Base-by-base conservation (phyloP, 1,140 invertebrate species). In the Zophobas morio region DNA sequence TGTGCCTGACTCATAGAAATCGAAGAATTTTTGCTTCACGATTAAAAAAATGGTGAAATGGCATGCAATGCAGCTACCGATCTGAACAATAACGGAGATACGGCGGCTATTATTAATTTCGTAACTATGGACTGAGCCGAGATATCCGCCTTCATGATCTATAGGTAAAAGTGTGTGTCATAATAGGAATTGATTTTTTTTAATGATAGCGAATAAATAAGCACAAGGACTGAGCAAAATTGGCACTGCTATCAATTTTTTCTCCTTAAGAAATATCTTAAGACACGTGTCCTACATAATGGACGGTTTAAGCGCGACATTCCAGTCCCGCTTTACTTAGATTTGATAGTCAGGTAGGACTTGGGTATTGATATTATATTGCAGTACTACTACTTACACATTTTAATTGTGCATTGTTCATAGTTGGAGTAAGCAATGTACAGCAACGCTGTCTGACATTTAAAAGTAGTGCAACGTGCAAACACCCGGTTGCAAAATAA, bases 401-500 rank as follows among this genome's bases (percentile, higher is more conserved):
- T 46, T 46, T 46, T 51, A 51, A 51, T 6, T 51, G 57, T 63
- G 5, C 37, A 63, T 63, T 63, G 37, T 63, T 36, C 57, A 34
- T 8, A 33, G 2, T 6, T 33, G 6, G 20, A 5, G 5, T 32
- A 20, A 56, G 6, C 8, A 34, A 63, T 20, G 37, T 47, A 8
- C 8, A 73, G n/a, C 47, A 40, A n/a, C 51, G 40, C 51, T 39
- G 51, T 36, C 51, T 72, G 71, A 40, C 71, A 73, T 73, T 73
- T 73, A 54, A 73, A 56, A 73, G 49, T 73, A 56, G 71, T 73
- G 71, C 71, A 73, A 56, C 46, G 46, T 72, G 70, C 36, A 70
- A 70, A n/a, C 40, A 46, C 39, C 40, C 20, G 6, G 20, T 73
- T 73, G 60, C 60, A 66, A 66, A 66, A 66, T 66, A 66, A 39